Percentiles rank a stretch among this genome's conserved stretches.
Evolutionary conservation across 2,888 invertebrate species (phyloP).

Genomic region (Euclidia mi): DNA sequence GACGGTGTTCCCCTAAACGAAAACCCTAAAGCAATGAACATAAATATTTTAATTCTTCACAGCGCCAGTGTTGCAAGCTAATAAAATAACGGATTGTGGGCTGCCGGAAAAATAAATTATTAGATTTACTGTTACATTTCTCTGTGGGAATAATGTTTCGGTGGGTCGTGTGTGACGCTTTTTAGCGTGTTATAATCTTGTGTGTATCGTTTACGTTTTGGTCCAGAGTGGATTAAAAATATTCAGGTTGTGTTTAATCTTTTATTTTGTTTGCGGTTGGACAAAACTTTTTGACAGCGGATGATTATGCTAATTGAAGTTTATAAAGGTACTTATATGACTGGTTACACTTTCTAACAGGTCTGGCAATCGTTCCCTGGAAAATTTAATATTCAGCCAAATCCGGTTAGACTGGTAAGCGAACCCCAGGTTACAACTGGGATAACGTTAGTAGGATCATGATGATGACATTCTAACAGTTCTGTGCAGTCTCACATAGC

Average conservation of each 20-base stretch:
- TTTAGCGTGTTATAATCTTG: background rate
- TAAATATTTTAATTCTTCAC: constrained; percentile 71
- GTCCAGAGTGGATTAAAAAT: background rate
- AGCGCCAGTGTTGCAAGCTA: constrained; percentile 56
- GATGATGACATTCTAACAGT: no score
- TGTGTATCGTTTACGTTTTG: constrained; percentile 1
- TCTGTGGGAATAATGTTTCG: constrained; percentile 38
- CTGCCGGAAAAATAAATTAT: constrained; percentile 50
- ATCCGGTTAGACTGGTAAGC: no score
- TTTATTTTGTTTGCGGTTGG: constrained; percentile 5
- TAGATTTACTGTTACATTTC: constrained; percentile 46
- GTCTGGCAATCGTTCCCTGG: no score
- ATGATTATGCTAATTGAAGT: background rate
- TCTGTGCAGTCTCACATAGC: no score
- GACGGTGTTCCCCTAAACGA: constrained; percentile 45
- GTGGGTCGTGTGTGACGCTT: constrained; percentile 26
- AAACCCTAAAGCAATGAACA: constrained; percentile 58
- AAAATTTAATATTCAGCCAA: no score
- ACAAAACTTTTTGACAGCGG: background rate
- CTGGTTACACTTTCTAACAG: no score
- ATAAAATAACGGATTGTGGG: constrained; percentile 61
- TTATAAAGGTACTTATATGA: background rate
- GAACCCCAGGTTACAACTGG: no score
- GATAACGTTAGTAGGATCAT: no score
- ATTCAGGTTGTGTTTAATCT: constrained; percentile 2